Percentiles rank a stretch among this genome's conserved stretches.
Conservation (phyloP, 2,888 invertebrate genomes). For the Tenthredo notha region DNA sequence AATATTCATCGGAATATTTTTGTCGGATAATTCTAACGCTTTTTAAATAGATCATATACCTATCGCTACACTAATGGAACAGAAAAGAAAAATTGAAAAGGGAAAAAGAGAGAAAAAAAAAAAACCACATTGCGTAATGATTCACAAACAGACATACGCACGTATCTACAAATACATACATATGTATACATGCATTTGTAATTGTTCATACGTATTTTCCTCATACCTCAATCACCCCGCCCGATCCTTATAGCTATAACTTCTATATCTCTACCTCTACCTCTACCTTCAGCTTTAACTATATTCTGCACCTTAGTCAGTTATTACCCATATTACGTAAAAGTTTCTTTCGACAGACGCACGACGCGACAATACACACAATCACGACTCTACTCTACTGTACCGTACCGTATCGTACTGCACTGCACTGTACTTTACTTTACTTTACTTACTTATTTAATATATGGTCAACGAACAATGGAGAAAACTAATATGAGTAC, state of each 20-base stretch:
- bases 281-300: background rate
- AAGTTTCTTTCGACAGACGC: constrained; percentile 20
- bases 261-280: too few relatives aligned
- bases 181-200: background rate
- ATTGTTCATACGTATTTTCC: background rate
- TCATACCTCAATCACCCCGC: background rate
- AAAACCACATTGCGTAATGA: background rate
- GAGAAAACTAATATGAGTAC: constrained; percentile 18
- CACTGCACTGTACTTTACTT: background rate
- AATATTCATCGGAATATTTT: background rate
- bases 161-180: background rate
- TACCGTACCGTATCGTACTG: background rate
- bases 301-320: background rate
- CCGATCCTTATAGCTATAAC: background rate
- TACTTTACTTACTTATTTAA: background rate
- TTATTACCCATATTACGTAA: constrained; percentile 33
- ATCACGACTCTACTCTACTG: background rate
- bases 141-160: background rate
- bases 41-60: background rate
- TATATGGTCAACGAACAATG: constrained; percentile 22
- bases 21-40: too few relatives aligned
- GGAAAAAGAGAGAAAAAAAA: background rate
- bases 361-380: constrained; percentile 12
- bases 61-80: background rate
- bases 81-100: background rate